Conservation (phyloP, 2,113 vertebrate genomes). For the Poeciliopsis retropinna region DNA sequence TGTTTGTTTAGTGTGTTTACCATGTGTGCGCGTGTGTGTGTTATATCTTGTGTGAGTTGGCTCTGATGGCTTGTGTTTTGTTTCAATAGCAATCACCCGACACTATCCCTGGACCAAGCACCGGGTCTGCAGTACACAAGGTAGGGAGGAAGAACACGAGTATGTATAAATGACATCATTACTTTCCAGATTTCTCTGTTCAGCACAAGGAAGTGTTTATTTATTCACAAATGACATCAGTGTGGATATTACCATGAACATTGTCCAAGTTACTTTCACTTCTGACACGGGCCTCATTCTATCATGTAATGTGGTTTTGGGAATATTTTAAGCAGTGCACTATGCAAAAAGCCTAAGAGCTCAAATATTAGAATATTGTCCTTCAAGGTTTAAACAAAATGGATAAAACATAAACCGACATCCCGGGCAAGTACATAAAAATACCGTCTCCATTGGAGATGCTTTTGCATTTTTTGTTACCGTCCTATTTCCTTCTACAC, state of each 20-base stretch:
- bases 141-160: conserved; percentile 47
- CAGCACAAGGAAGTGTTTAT: conserved; percentile 45
- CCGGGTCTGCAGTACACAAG: conserved; percentile 74
- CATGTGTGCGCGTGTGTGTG: conserved; percentile 25
- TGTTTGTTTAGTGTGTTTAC: conserved; percentile 56
- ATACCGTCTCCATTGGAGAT: neutral
- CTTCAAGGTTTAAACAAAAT: conserved; percentile 27
- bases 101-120: conserved; percentile 79
- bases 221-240: conserved; percentile 63
- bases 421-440: neutral
- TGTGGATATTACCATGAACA: conserved; percentile 27
- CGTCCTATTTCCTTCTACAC: neutral
- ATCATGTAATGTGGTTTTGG: conserved; percentile 27
- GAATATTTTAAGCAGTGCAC: conserved; percentile 12
- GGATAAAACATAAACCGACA: neutral
- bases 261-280: conserved; percentile 36
- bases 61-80: conserved; percentile 60
- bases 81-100: conserved; percentile 83
- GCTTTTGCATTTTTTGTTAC: neutral
- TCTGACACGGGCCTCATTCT: conserved; percentile 6
- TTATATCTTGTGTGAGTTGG: conserved; percentile 17
- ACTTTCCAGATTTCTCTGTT: conserved; percentile 19
- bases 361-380: conserved; percentile 21
- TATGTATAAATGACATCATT: conserved; percentile 57
- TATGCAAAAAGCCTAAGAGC: conserved; percentile 20